Evolutionary conservation across 2,888 invertebrate genomes (phyloP).

Genomic region (Ophonus ardosiacus): DNA sequence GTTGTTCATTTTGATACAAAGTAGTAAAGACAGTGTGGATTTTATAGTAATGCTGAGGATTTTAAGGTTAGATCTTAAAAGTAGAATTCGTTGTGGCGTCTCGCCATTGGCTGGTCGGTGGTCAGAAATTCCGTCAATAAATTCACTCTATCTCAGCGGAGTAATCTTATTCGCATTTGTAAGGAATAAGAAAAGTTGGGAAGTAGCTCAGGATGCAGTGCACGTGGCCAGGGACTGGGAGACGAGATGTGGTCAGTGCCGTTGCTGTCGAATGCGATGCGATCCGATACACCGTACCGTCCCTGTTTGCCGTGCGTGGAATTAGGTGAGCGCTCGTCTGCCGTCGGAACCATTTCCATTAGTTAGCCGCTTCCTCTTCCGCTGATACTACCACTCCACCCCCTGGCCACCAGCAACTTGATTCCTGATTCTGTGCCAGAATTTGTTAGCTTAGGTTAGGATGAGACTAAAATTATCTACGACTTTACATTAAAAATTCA

Average conservation of each 20-base stretch:
- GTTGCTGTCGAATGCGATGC: not conserved
- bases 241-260: slow-evolving; percentile 19
- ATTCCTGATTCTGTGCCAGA: not conserved
- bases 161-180: slow-evolving; percentile 53
- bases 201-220: slow-evolving; percentile 14
- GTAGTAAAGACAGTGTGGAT: not conserved
- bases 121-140: slow-evolving; percentile 43
- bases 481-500: too few relatives aligned
- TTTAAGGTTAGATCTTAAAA: not conserved
- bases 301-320: slow-evolving; percentile 35
- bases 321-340: slow-evolving; percentile 38
- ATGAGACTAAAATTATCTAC: too few relatives aligned
- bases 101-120: slow-evolving; percentile 7
- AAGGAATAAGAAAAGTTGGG: slow-evolving; percentile 38
- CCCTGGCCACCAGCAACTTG: not conserved
- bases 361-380: slow-evolving; percentile 39
- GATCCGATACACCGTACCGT: not conserved
- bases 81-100: not conserved
- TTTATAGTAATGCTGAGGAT: not conserved
- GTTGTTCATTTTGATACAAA: not conserved
- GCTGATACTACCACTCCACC: not conserved
- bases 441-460: not conserved
- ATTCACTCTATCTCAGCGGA: slow-evolving; percentile 45
- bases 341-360: slow-evolving; percentile 40
- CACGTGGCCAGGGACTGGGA: not conserved